Evolutionary conservation across 2,113 vertebrate genomes (phyloP).

Genomic region (Natator depressus): DNA sequence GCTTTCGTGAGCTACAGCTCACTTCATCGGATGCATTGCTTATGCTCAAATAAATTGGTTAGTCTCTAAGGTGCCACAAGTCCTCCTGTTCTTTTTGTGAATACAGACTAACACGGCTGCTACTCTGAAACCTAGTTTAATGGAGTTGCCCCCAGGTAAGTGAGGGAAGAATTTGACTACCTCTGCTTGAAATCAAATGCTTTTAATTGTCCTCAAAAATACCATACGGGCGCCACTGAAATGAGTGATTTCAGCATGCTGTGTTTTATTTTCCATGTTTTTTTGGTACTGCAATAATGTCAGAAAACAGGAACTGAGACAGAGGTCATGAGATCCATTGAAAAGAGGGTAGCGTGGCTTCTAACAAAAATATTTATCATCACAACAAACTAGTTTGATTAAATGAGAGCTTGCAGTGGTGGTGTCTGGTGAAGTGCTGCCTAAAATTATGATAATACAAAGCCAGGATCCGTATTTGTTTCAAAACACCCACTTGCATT

Average conservation of each 20-base stretch:
- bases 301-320: conserved; percentile 43
- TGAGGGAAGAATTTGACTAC: neutral
- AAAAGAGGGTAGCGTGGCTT: conserved; percentile 57
- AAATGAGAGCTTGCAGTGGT: conserved; percentile 51
- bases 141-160: neutral
- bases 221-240: neutral
- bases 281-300: conserved; percentile 25
- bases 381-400: conserved; percentile 52
- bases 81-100: too few species aligned
- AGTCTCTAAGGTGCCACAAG: too few species aligned
- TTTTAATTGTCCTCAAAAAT: conserved; percentile 8
- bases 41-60: too few species aligned
- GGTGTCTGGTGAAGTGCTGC: conserved; percentile 3
- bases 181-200: neutral
- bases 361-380: conserved; percentile 63
- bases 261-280: conserved; percentile 33
- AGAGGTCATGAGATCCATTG: conserved; percentile 25
- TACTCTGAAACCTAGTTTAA: neutral
- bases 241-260: neutral
- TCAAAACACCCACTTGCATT: conserved; percentile 27
- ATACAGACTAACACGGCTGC: too few species aligned
- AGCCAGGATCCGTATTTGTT: conserved; percentile 51
- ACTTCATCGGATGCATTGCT: too few species aligned
- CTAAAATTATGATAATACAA: conserved; percentile 33
- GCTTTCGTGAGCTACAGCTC: too few species aligned